phyloP scores from a whole-genome alignment of 2,113 vertebrate species.

The Ctenodactylus gundi region DNA sequence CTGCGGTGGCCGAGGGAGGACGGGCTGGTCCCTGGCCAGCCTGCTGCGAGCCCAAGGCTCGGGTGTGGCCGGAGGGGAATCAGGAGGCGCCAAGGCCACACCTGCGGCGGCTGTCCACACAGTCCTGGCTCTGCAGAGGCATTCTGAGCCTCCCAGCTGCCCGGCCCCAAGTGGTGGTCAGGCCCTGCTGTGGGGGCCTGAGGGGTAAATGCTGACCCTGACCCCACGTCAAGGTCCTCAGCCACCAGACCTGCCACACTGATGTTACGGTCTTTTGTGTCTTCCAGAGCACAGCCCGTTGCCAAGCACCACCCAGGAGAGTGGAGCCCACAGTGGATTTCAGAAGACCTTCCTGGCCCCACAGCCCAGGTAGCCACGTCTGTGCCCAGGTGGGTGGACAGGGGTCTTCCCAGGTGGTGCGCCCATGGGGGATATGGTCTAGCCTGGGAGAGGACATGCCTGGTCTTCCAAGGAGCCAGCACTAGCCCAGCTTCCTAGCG shows the following conservation, averaged over 20 bases:
- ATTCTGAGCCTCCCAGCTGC: accelerated
- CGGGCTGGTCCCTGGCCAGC: accelerated
- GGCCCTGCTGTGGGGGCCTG: not conserved
- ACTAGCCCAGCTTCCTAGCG: not conserved
- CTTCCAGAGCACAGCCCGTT: not conserved
- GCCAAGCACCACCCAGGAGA: not conserved
- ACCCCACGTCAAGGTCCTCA: accelerated
- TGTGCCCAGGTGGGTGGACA: not conserved
- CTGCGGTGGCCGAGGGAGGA: too few relatives aligned
- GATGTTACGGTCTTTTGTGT: not conserved
- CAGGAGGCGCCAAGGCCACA: too few relatives aligned
- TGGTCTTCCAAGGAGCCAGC: accelerated
- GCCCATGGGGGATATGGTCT: not conserved
- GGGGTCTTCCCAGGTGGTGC: not conserved
- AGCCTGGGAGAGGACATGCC: not conserved
- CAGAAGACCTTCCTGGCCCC: not conserved
- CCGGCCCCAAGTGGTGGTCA: accelerated
- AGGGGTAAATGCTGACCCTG: accelerated
- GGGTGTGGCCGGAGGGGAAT: too few relatives aligned
- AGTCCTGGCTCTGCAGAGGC: accelerated
- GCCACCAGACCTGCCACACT: not conserved
- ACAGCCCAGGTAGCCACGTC: not conserved
- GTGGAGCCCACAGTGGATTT: accelerated
- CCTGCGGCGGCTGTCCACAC: too few relatives aligned
- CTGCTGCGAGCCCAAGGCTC: not conserved